These are phyloP conservation scores for Pocillopora verrucosa DNA, from an alignment of 64 coral and sea anemone species.

Conservation along the genomic window DNA sequence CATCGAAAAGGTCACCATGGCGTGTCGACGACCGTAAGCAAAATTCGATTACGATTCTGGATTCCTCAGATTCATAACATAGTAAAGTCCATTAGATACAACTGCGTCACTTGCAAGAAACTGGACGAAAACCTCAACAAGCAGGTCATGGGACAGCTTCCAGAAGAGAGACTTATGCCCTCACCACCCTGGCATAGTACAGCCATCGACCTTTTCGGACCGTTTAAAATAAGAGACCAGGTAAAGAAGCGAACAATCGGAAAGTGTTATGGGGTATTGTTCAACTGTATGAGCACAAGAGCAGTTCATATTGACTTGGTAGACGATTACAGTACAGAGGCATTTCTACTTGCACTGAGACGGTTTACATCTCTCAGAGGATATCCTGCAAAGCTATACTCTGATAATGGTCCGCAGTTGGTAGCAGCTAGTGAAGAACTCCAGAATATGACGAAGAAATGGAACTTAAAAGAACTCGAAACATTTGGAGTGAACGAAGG, in stretches of 20 bases:
- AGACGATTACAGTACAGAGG: too few relatives aligned
- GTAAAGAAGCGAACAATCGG: constrained; percentile 2
- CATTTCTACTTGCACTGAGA: too few relatives aligned
- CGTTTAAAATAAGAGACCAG: constrained; percentile 5
- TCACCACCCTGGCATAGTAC: background rate
- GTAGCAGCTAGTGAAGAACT: too few relatives aligned
- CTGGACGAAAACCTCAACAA: constrained; percentile 2
- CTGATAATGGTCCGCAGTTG: too few relatives aligned
- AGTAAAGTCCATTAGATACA: constrained; percentile 57
- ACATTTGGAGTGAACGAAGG: too few relatives aligned
- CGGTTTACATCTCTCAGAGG: too few relatives aligned
- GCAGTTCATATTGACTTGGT: constrained; percentile 48
- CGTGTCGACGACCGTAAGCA: constrained; percentile 2
- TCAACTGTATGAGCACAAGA: constrained; percentile 39
- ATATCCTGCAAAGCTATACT: too few relatives aligned
- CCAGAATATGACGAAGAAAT: too few relatives aligned
- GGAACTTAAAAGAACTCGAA: too few relatives aligned
- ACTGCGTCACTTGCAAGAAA: background rate
- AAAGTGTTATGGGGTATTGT: constrained; percentile 49
- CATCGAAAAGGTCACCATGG: background rate
- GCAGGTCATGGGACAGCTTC: constrained; percentile 12
- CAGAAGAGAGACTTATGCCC: background rate
- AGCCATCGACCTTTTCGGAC: background rate
- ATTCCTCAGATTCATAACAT: constrained; percentile 25
- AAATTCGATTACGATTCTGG: constrained; percentile 45